Base-by-base conservation (phyloP, 2,888 invertebrate species). In the Watsonalla cultraria region DNA sequence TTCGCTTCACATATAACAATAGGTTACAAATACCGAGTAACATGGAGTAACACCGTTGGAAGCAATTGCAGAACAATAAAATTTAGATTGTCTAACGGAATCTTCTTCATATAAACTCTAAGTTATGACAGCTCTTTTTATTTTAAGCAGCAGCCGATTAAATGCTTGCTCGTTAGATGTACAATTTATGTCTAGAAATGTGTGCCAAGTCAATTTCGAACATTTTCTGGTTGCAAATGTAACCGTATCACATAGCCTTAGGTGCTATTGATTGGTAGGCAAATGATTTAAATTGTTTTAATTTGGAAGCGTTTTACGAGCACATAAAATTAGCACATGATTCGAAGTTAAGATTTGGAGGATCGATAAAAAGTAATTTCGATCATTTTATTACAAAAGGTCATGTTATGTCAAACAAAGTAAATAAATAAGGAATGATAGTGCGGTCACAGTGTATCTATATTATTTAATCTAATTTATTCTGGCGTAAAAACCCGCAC, bases 71-170 rank as follows among this genome's bases (percentile, higher is more conserved):
- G 59, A 66, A 64, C 57, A 62, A 57, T 56, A 60, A 65, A 66
- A 64, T 60, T 63, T 61, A 68, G 64, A 64, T 64, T 66, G 60
- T 66, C 63, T 75, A 75, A 72, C 72, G 71, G 71, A 70, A 69
- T 67, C 61, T 62, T 7, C 37, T 37, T 47, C 35, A 33, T 11
- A 34, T 13, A 11, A 34, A 34, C 33, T 33, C 11, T 47, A 33
- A n/a, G 34, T 47, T 33, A 47, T 47, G 33, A 24, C 6, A 33
- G 33, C 34, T 47, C 6, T 33, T 47, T 11, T 15, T 35, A 35
- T 35, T 11, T 11, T 11, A 42, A 42, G 42, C 11, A 42, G 2
- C 42, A 11, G 42, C 5, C 42, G 42, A 8, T 42, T 42, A 42
- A 42, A 42, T 11, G 11, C 11, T 11, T 42, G 42, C 42, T 42